Evolutionary conservation across 1,140 invertebrate genomes (phyloP), one percentile per base, ranked within the genome.

Genomic region (Leptopilina clavipes): DNA sequence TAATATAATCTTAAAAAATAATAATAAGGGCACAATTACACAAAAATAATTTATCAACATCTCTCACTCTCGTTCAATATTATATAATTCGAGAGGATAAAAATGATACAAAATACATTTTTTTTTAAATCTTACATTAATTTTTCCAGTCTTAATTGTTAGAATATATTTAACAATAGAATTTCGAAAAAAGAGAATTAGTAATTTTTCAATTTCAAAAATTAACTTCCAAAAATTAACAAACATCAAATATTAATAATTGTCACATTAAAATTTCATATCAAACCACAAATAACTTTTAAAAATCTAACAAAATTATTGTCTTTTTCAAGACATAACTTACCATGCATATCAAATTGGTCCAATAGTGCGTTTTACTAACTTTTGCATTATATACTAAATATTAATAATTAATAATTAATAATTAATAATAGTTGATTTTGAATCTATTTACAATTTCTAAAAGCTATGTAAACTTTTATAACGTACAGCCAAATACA

Each of bases 221-320:
- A n/a, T n/a, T n/a, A 65, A 31, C 1, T 31, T 65, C 59, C 11
- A 22, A 31, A 65, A 12, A 65, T 37, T 37, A 65, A 37, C 14
- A 65, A 37, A 65, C 22, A 6, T 65, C 25, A 65, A 65, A 31
- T 37, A n/a, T 12, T 22, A 65, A 65, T 25, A 65, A 65, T 25
- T 65, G 25, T 31, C 22, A 8, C 22, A 14, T 65, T 54, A 77
- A 78, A 48, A 74, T 12, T 56, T 73, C 77, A 79, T 17, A 12
- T 52, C 74, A 70, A 70, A 78, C 70, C 43, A 48, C 70, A 72
- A n/a, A 76, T 79, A 74, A 72, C 18, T 70, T 18, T 25, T 48
- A 79, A 70, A 72, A 76, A 14, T 25, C 70, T 84, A 84, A 80
- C 73, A 78, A 82, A 84, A 84, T 85, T 83, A 85, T 84, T 81